These are phyloP conservation scores for Anas platyrhynchos DNA, from an alignment of 2,113 vertebrate species.

Conservation along the genomic window DNA sequence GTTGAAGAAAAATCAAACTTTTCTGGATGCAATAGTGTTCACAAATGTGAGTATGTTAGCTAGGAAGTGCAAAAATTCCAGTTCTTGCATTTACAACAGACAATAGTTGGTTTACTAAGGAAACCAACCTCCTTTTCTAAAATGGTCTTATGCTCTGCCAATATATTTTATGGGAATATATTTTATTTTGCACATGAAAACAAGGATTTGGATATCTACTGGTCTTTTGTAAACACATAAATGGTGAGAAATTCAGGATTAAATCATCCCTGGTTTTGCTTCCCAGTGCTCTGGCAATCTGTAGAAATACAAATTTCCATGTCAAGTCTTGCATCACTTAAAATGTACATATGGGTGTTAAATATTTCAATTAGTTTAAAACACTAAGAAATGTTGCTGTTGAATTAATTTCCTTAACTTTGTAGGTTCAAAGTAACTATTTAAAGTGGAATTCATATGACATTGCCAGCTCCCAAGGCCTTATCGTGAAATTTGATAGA, in stretches of 20 bases:
- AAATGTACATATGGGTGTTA: not conserved
- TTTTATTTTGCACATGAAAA: not conserved
- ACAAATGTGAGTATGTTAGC: not conserved
- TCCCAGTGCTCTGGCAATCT: not conserved
- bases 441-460: not conserved
- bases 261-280: not conserved
- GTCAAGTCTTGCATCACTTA: not conserved
- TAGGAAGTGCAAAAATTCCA: not conserved
- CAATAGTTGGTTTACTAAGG: not conserved
- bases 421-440: not conserved
- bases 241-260: not conserved
- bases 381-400: not conserved
- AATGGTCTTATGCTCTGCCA: not conserved
- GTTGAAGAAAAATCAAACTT: not conserved
- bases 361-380: constrained; percentile 7
- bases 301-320: not conserved
- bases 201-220: not conserved
- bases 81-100: not conserved
- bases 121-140: not conserved
- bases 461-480: not conserved
- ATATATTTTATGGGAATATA: not conserved
- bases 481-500: not conserved
- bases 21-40: not conserved
- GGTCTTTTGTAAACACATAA: not conserved
- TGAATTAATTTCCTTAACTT: not conserved